Conservation (phyloP, 2,888 invertebrate species). For the Dorcus hopei region DNA sequence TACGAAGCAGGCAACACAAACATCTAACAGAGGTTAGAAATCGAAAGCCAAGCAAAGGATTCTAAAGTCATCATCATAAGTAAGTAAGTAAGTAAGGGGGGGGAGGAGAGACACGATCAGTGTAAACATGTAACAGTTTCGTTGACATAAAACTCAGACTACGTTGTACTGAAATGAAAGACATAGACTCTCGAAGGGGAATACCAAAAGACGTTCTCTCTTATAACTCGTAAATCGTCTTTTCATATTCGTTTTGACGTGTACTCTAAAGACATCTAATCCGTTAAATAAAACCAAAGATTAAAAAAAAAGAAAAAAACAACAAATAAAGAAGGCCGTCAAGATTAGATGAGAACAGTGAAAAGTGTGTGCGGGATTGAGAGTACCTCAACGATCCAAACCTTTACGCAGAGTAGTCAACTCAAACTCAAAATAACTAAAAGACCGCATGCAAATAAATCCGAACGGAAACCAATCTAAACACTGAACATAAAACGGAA, state of each 20-base stretch:
- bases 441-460: no score
- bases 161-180: slow-evolving; percentile 2
- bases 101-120: slow-evolving; percentile 17
- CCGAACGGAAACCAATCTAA: slow-evolving; percentile 8
- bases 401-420: slow-evolving; percentile 2
- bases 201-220: neutral
- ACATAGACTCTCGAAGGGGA: slow-evolving; percentile 1
- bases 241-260: no score
- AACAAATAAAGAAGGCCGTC: no score
- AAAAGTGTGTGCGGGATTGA: slow-evolving; percentile 3
- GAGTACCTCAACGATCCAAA: neutral
- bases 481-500: slow-evolving; percentile 19
- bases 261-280: no score
- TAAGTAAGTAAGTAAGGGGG: slow-evolving; percentile 15
- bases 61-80: slow-evolving; percentile 16
- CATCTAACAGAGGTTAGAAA: slow-evolving; percentile 29
- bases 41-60: slow-evolving; percentile 41
- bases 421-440: neutral
- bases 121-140: slow-evolving; percentile 33
- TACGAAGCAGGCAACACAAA: slow-evolving; percentile 43
- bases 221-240: no score
- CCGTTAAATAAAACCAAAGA: no score
- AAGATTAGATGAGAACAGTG: no score
- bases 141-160: slow-evolving; percentile 14
- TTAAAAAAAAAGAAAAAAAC: no score